Conservation (phyloP, 2,888 invertebrate species). For the Oscheius onirici region DNA sequence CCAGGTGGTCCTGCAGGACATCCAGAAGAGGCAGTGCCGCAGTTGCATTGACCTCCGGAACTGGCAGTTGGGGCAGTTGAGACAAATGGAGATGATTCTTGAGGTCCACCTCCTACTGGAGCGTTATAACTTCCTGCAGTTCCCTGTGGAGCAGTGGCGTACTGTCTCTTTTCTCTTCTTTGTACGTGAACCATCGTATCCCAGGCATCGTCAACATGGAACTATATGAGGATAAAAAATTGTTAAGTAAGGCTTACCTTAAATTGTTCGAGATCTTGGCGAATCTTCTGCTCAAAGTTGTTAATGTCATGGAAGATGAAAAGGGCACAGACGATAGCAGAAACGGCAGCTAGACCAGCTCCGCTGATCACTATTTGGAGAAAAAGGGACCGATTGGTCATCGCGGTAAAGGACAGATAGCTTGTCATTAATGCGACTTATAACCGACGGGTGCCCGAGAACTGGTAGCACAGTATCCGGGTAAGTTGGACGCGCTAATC, state of each 20-base stretch:
- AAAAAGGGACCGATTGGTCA: background rate
- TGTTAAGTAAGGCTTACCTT: background rate
- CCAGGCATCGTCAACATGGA: conserved; percentile 23
- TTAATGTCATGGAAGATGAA: conserved; percentile 14
- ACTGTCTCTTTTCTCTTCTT: conserved; percentile 1
- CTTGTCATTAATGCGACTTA: background rate
- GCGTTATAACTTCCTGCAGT: background rate
- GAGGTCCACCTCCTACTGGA: background rate
- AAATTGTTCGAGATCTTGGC: conserved; percentile 19
- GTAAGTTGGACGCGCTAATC: background rate
- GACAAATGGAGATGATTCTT: background rate
- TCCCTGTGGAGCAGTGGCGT: background rate
- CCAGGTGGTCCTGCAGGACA: conserved; percentile 44
- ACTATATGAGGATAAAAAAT: background rate
- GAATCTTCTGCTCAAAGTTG: conserved; percentile 6
- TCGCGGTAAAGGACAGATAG: too few species aligned
- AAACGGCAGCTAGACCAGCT: background rate
- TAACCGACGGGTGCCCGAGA: background rate
- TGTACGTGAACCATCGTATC: conserved; percentile 11
- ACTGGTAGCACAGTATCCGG: conserved; percentile 6
- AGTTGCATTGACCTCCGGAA: conserved; percentile 3
- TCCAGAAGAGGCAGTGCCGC: conserved; percentile 9
- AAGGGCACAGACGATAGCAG: conserved; percentile 9
- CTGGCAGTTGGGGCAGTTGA: background rate
- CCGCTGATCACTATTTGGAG: conserved; percentile 1